Evolutionary conservation across 2,797 vertebrate species (phyloP).

Genomic region (Pangasius djambal): DNA sequence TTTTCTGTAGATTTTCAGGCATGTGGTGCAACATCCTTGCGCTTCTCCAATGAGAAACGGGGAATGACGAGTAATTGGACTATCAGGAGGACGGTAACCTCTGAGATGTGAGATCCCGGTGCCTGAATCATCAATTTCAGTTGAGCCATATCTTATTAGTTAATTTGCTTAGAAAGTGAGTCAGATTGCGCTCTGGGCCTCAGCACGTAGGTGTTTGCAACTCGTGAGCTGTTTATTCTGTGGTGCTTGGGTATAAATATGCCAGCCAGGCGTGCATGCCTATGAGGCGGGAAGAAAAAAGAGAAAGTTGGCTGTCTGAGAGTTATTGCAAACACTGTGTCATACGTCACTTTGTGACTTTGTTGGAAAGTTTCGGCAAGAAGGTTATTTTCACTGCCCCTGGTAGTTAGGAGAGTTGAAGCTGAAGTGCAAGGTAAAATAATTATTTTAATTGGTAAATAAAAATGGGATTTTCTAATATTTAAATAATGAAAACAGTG

Average conservation of each 20-base stretch:
- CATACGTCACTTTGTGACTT: background rate
- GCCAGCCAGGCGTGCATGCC: background rate
- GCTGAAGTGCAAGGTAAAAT: background rate
- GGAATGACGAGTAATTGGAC: background rate
- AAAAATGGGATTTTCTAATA: background rate
- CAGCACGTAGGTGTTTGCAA: background rate
- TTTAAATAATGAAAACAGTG: background rate
- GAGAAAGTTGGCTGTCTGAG: background rate
- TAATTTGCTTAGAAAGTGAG: conserved; percentile 10
- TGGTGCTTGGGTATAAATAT: background rate
- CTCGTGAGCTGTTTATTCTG: background rate
- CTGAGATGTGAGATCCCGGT: background rate
- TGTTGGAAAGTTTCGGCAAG: background rate
- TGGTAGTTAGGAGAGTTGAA: background rate
- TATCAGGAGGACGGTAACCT: background rate
- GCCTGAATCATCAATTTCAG: conserved; percentile 5
- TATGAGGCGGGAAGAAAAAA: background rate
- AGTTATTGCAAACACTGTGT: background rate
- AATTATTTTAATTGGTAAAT: background rate
- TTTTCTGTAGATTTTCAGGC: background rate
- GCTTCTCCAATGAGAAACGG: background rate
- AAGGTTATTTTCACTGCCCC: background rate
- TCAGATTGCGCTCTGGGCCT: conserved; percentile 18
- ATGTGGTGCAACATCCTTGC: background rate
- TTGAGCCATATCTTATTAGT: background rate